Conservation (phyloP, 2,888 invertebrate species). For the Hedya salicella region DNA sequence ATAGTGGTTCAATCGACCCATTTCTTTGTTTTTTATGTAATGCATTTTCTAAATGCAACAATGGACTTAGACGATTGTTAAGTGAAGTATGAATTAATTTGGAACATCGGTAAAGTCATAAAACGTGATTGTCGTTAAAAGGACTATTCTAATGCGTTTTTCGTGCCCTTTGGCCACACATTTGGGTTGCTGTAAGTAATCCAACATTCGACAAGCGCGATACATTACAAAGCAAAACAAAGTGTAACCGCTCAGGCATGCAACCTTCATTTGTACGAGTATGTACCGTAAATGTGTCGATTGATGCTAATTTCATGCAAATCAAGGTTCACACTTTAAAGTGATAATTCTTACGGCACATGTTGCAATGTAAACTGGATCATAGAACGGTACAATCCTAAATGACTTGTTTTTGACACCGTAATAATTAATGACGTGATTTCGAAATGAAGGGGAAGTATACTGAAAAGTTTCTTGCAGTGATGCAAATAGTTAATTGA, state of each 20-base stretch:
- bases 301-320: constrained; percentile 38
- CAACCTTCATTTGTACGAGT: constrained; percentile 11
- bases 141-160: background rate
- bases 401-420: constrained; percentile 3
- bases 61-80: background rate
- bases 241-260: constrained; percentile 18
- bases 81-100: background rate
- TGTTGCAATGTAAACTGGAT: constrained; percentile 36
- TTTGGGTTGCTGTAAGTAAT: background rate
- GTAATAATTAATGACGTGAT: background rate
- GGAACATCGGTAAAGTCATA: background rate
- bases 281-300: constrained; percentile 28
- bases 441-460: constrained; percentile 16
- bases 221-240: constrained; percentile 6
- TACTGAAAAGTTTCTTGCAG: constrained; percentile 9
- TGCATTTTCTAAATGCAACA: background rate
- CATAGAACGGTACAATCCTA: constrained; percentile 24
- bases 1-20: background rate
- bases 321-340: constrained; percentile 41
- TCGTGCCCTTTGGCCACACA: background rate
- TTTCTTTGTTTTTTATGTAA: background rate
- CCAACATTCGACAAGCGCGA: background rate
- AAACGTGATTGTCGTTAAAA: constrained; percentile 1
- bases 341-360: constrained; percentile 38
- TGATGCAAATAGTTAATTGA: constrained; percentile 39